These are phyloP conservation scores for Eurois occulta DNA, from an alignment of 2,888 invertebrate genomes.

Conservation along the genomic window DNA sequence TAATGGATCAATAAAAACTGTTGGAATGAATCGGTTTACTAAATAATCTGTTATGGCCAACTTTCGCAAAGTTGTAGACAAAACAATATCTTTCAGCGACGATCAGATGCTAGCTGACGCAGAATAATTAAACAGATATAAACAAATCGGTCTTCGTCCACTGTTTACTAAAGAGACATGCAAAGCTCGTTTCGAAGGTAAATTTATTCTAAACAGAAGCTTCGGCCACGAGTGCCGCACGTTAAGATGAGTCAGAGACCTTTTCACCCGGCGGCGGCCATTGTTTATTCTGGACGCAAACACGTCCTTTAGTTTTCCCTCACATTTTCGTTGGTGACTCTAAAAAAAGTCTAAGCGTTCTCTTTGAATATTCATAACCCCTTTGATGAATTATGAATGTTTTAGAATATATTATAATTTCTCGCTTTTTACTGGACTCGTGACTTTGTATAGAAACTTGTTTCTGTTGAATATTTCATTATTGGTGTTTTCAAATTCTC, in stretches of 20 bases:
- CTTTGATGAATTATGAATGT: slow-evolving; percentile 74
- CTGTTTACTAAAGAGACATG: slow-evolving; percentile 75
- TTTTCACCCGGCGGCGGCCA: slow-evolving; percentile 81
- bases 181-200: slow-evolving; percentile 79
- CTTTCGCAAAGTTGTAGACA: slow-evolving; percentile 37
- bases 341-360: slow-evolving; percentile 68
- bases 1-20: neutral
- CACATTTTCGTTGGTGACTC: slow-evolving; percentile 76
- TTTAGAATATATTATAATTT: slow-evolving; percentile 69
- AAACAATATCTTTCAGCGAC: slow-evolving; percentile 26
- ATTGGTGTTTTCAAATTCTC: slow-evolving; percentile 38
- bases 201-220: slow-evolving; percentile 87
- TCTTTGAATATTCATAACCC: slow-evolving; percentile 79
- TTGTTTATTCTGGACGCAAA: slow-evolving; percentile 86
- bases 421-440: slow-evolving; percentile 66
- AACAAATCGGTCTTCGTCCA: slow-evolving; percentile 69
- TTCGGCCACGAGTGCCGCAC: slow-evolving; percentile 74
- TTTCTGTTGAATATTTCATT: slow-evolving; percentile 65
- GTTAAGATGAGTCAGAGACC: slow-evolving; percentile 86
- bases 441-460: slow-evolving; percentile 69
- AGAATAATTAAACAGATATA: slow-evolving; percentile 65
- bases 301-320: slow-evolving; percentile 81
- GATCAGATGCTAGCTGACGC: slow-evolving; percentile 35
- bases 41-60: slow-evolving; percentile 8
- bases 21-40: slow-evolving; percentile 11